Conservation (phyloP, 2,888 invertebrate genomes). For the Mythimna loreyi region DNA sequence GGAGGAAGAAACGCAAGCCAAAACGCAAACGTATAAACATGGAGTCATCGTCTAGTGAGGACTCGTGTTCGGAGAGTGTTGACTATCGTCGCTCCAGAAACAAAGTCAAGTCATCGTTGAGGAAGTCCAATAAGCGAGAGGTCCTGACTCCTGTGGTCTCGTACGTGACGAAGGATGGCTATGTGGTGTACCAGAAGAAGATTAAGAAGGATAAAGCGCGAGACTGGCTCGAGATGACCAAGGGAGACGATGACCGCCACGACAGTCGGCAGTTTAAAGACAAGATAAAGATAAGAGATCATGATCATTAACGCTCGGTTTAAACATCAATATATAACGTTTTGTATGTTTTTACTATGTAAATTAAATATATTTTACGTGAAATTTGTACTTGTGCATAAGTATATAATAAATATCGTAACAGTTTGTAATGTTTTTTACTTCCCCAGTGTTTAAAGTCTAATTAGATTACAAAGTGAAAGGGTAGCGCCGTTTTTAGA, state of each 20-base stretch:
- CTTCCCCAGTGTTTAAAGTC: constrained; percentile 17
- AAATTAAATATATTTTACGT: constrained; percentile 4
- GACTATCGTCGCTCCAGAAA: constrained; percentile 54
- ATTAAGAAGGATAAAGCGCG: constrained; percentile 81
- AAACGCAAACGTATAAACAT: constrained; percentile 61
- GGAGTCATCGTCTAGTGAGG: constrained; percentile 63
- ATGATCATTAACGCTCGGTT: constrained; percentile 11
- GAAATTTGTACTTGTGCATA: constrained; percentile 12
- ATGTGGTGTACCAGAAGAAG: constrained; percentile 84
- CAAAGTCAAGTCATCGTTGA: constrained; percentile 45
- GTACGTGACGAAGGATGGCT: constrained; percentile 83
- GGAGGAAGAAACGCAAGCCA: constrained; percentile 55
- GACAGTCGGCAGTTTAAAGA: constrained; percentile 50
- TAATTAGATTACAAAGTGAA: background rate
- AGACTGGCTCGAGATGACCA: constrained; percentile 80
- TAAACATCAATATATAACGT: background rate
- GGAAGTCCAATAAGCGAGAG: constrained; percentile 64
- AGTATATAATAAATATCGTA: constrained; percentile 10
- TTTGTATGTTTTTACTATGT: constrained; percentile 49
- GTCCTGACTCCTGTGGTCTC: constrained; percentile 85
- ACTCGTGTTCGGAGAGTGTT: constrained; percentile 58
- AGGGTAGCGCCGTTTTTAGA: too few relatives aligned
- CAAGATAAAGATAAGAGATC: constrained; percentile 27
- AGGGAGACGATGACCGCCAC: constrained; percentile 37
- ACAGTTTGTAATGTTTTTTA: background rate